A percentile compares a stretch with the other conserved stretches of the same genome.
Conservation (phyloP, 2,113 vertebrate genomes). For the Cervus canadensis region DNA sequence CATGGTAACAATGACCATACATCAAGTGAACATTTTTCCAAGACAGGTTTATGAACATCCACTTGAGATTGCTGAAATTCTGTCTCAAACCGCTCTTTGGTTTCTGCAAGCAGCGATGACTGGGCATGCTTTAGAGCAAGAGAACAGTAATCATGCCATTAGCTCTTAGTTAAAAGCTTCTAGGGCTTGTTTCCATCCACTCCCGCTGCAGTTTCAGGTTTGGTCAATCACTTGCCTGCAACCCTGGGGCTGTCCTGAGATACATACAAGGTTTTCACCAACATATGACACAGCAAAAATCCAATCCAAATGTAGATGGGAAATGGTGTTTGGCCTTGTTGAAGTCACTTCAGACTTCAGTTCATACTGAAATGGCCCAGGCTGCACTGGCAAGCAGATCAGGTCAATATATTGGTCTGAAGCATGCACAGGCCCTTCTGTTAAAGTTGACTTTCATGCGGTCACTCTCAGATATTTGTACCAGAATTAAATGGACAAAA, state of each 20-base stretch:
- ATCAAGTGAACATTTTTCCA: neutral
- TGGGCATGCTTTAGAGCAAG: neutral
- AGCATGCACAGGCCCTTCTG: neutral
- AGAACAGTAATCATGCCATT: neutral
- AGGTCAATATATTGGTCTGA: neutral
- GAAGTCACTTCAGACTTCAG: neutral
- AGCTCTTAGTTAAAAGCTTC: neutral
- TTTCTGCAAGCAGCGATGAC: neutral
- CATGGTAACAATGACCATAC: neutral
- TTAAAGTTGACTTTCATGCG: neutral
- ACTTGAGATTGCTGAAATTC: neutral
- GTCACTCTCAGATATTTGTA: neutral
- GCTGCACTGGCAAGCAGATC: neutral
- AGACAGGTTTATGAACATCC: neutral
- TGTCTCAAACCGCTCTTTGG: neutral
- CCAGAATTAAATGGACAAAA: neutral
- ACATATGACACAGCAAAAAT: neutral
- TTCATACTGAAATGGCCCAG: neutral
- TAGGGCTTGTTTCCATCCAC: neutral
- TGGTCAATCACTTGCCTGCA: neutral
- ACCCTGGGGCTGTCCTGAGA: neutral
- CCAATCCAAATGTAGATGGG: neutral
- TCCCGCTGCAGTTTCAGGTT: neutral
- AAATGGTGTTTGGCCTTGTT: neutral
- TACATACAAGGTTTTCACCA: neutral